Percentiles rank a stretch among this genome's conserved stretches.
Conservation (phyloP, 2,113 vertebrate species). For the Eleginops maclovinus region DNA sequence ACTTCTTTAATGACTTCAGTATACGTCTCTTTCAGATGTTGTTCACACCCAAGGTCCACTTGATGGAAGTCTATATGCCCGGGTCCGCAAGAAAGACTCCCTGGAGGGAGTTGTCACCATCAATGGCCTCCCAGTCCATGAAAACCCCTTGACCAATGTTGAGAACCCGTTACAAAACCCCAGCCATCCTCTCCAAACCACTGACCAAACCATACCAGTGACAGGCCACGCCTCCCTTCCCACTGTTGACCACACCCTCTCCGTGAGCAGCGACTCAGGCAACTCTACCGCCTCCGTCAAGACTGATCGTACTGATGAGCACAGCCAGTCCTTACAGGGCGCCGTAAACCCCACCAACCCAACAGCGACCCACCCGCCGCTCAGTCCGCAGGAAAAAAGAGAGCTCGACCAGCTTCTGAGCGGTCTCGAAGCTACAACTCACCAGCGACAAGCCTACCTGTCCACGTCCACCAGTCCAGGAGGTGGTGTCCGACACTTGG, state of each 20-base stretch:
- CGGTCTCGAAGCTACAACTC: conserved; percentile 86
- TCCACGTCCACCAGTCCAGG: conserved; percentile 77
- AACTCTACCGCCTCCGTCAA: conserved; percentile 97
- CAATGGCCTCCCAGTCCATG: conserved; percentile 80
- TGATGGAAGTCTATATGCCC: conserved; percentile 95
- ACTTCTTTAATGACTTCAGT: background rate
- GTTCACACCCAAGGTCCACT: conserved; percentile 95
- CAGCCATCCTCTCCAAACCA: conserved; percentile 76
- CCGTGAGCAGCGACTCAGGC: conserved; percentile 96
- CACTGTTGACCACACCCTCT: conserved; percentile 92
- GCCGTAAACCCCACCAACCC: conserved; percentile 71
- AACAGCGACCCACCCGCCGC: conserved; percentile 67
- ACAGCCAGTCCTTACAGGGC: conserved; percentile 70
- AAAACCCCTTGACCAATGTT: conserved; percentile 65
- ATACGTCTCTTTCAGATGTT: conserved; percentile 85
- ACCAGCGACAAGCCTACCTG: conserved; percentile 81
- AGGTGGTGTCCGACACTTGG: conserved; percentile 85
- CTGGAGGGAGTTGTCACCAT: conserved; percentile 85
- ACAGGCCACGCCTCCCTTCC: conserved; percentile 78
- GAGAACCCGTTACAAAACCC: conserved; percentile 69
- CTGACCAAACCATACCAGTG: conserved; percentile 89
- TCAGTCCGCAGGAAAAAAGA: conserved; percentile 92
- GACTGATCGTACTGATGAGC: conserved; percentile 94
- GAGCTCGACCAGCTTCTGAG: conserved; percentile 93
- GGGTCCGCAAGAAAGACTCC: conserved; percentile 95